Base-by-base conservation (phyloP, 2,888 invertebrate species). In the Sipha maydis region DNA sequence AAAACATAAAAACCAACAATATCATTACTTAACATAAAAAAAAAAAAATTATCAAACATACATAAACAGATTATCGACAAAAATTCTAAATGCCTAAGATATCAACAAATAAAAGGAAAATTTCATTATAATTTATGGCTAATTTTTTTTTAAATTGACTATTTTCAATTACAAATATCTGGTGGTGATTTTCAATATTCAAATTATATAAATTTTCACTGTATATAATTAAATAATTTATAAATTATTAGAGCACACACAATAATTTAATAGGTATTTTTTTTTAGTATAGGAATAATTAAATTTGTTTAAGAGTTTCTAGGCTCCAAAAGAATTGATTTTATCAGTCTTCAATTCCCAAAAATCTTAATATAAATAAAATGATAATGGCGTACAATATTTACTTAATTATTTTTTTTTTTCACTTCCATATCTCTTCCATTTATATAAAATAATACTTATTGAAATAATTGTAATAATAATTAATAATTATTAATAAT, bases 271-370 rank as follows among this genome's bases (percentile, higher is more conserved):
- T 7, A 25, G 71, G 28, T 75, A 34, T 78, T 71, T 85, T 54
- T 86, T n/a, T 80, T 86, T 41, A 80, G 25, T 25, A 28, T 73
- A 80, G 56, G 56, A 79, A 34, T 84, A 38, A 73, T 75, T 84
- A 61, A 34, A 73, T 79, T 80, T 73, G 25, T 34, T 86, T 79
- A 48, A 73, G 38, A 86, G 41, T 61, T 75, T 73, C 54, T 79
- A 73, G 80, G 38, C 79, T 80, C 79, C 31, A 86, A 86, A 80
- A 88, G 88, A 88, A 82, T 88, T 88, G 88, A 88, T 88, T 80
- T 79, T 75, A 88, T 88, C 88, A 88, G 88, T 88, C 88, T 88
- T 75, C 80, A 88, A 88, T 88, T 61, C 88, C 75, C 67, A 38
- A 88, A 56, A 82, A 82, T 69, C 75, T 75, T 88, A 76, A 77